Conservation (phyloP, 2,888 invertebrate species). For the Caenorhabditis sp. region DNA sequence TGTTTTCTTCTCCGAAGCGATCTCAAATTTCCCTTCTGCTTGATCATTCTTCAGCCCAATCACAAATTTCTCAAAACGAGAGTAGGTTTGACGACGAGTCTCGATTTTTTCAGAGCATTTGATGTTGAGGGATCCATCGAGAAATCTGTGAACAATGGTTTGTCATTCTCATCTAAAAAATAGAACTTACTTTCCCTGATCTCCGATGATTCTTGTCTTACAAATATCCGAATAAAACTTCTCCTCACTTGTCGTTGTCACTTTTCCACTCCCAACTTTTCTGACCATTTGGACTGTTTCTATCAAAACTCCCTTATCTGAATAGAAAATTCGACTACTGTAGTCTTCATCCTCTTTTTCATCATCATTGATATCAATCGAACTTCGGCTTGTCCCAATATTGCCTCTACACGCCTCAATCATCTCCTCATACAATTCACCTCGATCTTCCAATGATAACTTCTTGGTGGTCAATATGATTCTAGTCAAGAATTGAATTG, state of each 20-base stretch:
- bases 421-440: constrained; percentile 25
- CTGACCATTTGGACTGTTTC: constrained; percentile 28
- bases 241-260: constrained; percentile 20
- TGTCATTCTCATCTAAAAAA: neutral
- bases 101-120: constrained; percentile 16
- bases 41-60: constrained; percentile 19
- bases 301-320: constrained; percentile 28
- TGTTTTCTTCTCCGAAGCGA: constrained; percentile 15
- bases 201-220: constrained; percentile 25
- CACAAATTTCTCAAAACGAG: constrained; percentile 13
- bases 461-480: constrained; percentile 29
- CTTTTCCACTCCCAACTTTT: constrained; percentile 19
- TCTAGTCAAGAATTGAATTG: constrained; percentile 30
- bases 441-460: constrained; percentile 18
- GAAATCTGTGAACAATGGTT: neutral
- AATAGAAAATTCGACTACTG: constrained; percentile 24
- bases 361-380: constrained; percentile 23
- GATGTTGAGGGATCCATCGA: constrained; percentile 31
- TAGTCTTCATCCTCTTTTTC: constrained; percentile 21
- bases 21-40: constrained; percentile 9
- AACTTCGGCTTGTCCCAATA: constrained; percentile 30
- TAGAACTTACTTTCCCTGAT: constrained; percentile 2
- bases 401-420: constrained; percentile 16
- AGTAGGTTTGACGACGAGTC: constrained; percentile 19
- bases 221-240: constrained; percentile 28